A percentile compares a stretch with the other conserved stretches of the same genome.
Evolutionary conservation across 2,888 invertebrate genomes (phyloP).

Genomic region (Magallana nippona): DNA sequence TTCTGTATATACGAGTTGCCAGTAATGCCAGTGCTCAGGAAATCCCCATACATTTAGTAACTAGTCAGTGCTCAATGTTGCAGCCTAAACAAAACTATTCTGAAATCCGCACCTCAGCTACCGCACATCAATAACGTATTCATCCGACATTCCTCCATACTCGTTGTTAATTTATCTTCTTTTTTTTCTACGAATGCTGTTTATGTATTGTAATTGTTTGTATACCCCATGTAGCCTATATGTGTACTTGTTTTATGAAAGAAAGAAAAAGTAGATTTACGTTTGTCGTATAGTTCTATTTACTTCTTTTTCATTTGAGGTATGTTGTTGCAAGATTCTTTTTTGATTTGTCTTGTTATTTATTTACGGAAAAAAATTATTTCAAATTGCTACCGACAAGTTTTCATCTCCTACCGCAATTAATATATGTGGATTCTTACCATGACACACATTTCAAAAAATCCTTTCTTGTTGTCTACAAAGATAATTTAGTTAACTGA

Average conservation of each 20-base stretch:
- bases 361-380: not conserved
- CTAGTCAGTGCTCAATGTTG: constrained; percentile 30
- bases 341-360: not conserved
- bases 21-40: constrained; percentile 52
- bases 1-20: constrained; percentile 42
- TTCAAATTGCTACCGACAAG: not conserved
- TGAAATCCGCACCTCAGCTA: constrained; percentile 28
- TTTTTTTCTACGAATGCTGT: constrained; percentile 14
- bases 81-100: not conserved
- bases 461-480: too few species aligned
- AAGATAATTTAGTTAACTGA: not conserved
- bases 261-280: not conserved
- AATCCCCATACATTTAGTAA: constrained; percentile 37
- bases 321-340: not conserved
- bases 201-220: constrained; percentile 20
- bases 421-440: not conserved
- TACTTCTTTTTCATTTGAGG: not conserved
- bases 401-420: constrained; percentile 9
- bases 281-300: not conserved
- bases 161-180: constrained; percentile 24
- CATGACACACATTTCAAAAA: too few species aligned
- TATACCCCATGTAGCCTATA: not conserved
- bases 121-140: not conserved
- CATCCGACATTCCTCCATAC: constrained; percentile 19
- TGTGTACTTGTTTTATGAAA: constrained; percentile 14